phyloP scores from a whole-genome alignment of 1,140 invertebrate genomes.

The Megathymus violae region DNA sequence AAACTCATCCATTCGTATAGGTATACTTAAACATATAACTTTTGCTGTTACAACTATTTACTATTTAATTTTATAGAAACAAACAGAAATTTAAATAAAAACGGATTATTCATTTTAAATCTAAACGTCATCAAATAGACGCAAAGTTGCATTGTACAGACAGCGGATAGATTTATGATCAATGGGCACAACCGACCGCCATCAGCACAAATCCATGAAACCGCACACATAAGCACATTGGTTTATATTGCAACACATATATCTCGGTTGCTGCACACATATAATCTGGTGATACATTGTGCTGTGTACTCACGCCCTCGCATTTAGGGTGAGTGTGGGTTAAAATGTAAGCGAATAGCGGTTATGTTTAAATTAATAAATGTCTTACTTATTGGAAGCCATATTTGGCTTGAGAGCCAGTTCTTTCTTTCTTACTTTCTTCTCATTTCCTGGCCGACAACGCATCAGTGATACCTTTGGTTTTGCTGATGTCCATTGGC shows the following conservation, averaged over 20 bases:
- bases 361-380: too few relatives aligned
- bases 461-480: too few relatives aligned
- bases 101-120: too few relatives aligned
- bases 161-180: conserved; percentile 41
- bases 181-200: conserved; percentile 43
- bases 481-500: too few relatives aligned
- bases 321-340: conserved; percentile 53
- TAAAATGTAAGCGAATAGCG: conserved; percentile 33
- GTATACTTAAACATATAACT: too few relatives aligned
- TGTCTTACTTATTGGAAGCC: neutral
- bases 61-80: too few relatives aligned
- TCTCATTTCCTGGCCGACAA: too few relatives aligned
- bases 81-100: too few relatives aligned
- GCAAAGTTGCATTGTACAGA: conserved; percentile 22
- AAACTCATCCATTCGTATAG: too few relatives aligned
- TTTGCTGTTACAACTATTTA: too few relatives aligned
- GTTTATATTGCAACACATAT: conserved; percentile 54
- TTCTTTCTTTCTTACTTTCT: too few relatives aligned
- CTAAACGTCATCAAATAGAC: conserved; percentile 13
- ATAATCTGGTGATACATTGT: conserved; percentile 76
- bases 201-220: conserved; percentile 49
- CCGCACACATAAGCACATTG: conserved; percentile 47
- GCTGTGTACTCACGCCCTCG: conserved; percentile 66
- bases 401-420: neutral
- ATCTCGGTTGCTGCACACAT: conserved; percentile 62